These are phyloP conservation scores for Punctoribates punctum DNA, from an alignment of 2,888 invertebrate species.

Conservation along the genomic window DNA sequence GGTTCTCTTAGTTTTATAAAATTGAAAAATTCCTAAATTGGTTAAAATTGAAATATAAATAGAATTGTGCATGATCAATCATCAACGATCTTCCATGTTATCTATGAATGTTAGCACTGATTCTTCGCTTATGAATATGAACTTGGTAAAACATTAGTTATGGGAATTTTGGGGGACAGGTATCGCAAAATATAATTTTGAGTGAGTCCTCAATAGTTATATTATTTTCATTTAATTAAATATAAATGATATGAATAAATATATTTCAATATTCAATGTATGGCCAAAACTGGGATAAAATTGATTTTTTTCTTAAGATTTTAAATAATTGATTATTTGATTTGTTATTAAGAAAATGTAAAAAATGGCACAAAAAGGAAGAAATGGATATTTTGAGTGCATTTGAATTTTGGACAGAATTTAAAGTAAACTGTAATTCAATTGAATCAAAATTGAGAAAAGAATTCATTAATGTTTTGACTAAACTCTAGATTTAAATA, in stretches of 20 bases:
- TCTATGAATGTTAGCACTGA: too few species aligned
- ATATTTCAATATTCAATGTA: neutral
- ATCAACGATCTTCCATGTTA: too few species aligned
- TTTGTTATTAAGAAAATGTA: neutral
- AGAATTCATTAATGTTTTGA: neutral
- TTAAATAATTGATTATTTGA: neutral
- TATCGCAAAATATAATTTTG: too few species aligned
- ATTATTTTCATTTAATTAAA: neutral
- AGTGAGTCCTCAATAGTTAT: too few species aligned
- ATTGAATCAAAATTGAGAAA: neutral
- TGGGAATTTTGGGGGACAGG: too few species aligned
- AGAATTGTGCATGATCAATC: too few species aligned
- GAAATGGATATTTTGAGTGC: neutral
- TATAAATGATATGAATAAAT: constrained; percentile 4
- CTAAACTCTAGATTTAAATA: neutral
- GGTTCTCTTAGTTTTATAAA: too few species aligned
- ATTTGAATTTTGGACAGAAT: neutral
- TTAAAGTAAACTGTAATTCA: neutral
- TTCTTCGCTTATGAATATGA: too few species aligned
- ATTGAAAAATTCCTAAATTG: too few species aligned
- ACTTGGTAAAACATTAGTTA: too few species aligned
- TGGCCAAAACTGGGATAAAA: neutral
- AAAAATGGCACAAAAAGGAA: constrained; percentile 23
- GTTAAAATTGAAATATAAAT: too few species aligned
- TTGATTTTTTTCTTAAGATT: neutral